These are phyloP conservation scores for Misgurnus anguillicaudatus DNA, from an alignment of 2,113 vertebrate species.

Conservation along the genomic window DNA sequence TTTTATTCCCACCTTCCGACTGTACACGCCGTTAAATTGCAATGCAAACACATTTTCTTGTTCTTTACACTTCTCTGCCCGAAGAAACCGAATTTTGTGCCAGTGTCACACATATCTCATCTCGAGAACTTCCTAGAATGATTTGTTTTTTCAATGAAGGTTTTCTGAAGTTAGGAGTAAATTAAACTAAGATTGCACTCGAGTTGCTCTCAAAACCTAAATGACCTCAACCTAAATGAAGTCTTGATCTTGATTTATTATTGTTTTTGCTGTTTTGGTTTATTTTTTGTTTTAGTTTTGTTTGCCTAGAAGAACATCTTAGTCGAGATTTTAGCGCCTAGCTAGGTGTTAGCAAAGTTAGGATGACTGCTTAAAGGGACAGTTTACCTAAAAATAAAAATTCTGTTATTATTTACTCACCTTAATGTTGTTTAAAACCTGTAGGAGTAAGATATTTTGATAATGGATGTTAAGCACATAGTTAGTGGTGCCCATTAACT, in stretches of 20 bases:
- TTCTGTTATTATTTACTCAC: too few relatives aligned
- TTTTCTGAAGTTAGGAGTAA: background rate
- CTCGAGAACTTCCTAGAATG: background rate
- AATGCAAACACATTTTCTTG: slow-evolving; percentile 53
- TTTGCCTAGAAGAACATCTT: too few relatives aligned
- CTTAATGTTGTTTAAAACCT: too few relatives aligned
- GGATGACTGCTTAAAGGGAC: too few relatives aligned
- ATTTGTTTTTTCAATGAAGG: background rate
- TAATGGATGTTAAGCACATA: too few relatives aligned
- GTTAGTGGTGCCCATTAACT: too few relatives aligned
- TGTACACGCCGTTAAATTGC: slow-evolving; percentile 46
- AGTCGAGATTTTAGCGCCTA: too few relatives aligned
- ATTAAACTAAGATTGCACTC: background rate
- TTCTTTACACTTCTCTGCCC: slow-evolving; percentile 51
- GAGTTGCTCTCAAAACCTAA: background rate
- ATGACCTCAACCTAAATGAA: too few relatives aligned
- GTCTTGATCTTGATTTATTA: too few relatives aligned
- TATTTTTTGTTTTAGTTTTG: background rate
- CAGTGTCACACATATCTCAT: slow-evolving; percentile 2
- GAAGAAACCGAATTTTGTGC: slow-evolving; percentile 40
- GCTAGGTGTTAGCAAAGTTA: too few relatives aligned
- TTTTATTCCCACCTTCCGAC: slow-evolving; percentile 3
- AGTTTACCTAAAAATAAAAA: too few relatives aligned
- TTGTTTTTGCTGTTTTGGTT: background rate
- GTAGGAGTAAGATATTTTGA: too few relatives aligned